Conservation (phyloP, 2,113 vertebrate species). For the Pontoporia blainvillei region DNA sequence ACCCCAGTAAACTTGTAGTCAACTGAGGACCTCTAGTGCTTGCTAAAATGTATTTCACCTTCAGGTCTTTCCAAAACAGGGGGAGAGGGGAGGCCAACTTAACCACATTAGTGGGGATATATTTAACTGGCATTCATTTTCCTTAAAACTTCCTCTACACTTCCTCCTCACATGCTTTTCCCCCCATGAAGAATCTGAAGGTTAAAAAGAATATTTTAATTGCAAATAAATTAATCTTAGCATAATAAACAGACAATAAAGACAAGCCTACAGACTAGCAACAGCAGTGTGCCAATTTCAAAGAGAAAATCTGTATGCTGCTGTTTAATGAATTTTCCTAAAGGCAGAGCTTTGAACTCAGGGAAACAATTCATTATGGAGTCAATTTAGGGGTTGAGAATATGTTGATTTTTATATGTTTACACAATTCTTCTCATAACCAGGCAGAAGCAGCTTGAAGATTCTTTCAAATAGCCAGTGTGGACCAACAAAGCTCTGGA, state of each 20-base stretch:
- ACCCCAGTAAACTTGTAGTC: neutral
- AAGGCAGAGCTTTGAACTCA: neutral
- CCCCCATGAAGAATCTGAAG: neutral
- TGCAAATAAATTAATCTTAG: constrained; percentile 9
- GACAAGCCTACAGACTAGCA: neutral
- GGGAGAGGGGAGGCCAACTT: neutral
- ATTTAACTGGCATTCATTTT: neutral
- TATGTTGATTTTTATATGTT: neutral
- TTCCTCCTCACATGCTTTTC: neutral
- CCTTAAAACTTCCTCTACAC: neutral
- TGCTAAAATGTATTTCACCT: constrained; percentile 6
- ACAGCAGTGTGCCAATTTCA: neutral
- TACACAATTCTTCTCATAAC: constrained; percentile 1
- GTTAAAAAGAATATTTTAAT: constrained; percentile 11
- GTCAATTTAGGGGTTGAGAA: neutral
- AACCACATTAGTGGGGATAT: neutral
- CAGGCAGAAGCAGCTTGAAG: neutral
- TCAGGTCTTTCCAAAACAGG: neutral
- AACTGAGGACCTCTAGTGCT: constrained; percentile 69
- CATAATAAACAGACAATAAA: neutral
- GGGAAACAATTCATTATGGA: neutral
- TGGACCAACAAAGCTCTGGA: neutral
- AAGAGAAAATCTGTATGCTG: neutral
- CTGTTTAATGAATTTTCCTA: neutral
- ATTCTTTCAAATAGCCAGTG: neutral